phyloP scores from a whole-genome alignment of 1,140 invertebrate genomes.

The Polyergus mexicanus region DNA sequence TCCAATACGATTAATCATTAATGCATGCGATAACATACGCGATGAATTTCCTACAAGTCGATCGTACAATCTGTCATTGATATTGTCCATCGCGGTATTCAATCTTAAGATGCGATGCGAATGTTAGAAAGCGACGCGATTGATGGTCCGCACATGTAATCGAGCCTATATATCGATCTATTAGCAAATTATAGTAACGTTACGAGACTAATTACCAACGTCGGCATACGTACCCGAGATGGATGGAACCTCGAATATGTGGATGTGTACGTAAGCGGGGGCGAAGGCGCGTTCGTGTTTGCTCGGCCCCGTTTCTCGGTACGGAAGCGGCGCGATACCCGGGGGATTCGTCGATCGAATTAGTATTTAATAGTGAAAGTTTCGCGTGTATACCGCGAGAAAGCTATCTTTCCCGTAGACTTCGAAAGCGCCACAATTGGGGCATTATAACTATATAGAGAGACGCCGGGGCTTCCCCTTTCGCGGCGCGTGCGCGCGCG shows the following conservation, averaged over 20 bases:
- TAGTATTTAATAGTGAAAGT: slow-evolving; percentile 79
- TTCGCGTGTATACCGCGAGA: slow-evolving; percentile 50
- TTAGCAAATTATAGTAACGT: slow-evolving; percentile 72
- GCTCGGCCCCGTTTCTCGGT: slow-evolving; percentile 48
- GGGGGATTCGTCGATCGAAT: slow-evolving; percentile 66
- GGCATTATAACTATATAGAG: slow-evolving; percentile 34
- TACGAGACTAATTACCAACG: slow-evolving; percentile 73
- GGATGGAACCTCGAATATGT: slow-evolving; percentile 58
- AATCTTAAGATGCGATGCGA: neutral
- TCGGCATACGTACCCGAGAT: slow-evolving; percentile 71
- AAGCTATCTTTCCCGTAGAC: slow-evolving; percentile 46
- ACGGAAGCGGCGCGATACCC: slow-evolving; percentile 64
- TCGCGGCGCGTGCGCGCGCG: neutral
- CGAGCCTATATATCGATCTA: slow-evolving; percentile 64
- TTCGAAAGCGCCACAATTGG: slow-evolving; percentile 12
- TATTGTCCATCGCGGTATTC: neutral
- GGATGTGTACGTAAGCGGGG: neutral
- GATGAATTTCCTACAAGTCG: neutral
- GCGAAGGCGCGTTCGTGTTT: slow-evolving; percentile 43
- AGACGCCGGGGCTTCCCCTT: neutral
- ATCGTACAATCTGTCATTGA: slow-evolving; percentile 6
- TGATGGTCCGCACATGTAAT: slow-evolving; percentile 16
- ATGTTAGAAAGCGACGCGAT: slow-evolving; percentile 13
- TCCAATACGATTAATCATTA: neutral
- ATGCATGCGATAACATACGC: neutral